Evolutionary conservation across 2,113 vertebrate species (phyloP).

Genomic region (Pterocles burchelli): DNA sequence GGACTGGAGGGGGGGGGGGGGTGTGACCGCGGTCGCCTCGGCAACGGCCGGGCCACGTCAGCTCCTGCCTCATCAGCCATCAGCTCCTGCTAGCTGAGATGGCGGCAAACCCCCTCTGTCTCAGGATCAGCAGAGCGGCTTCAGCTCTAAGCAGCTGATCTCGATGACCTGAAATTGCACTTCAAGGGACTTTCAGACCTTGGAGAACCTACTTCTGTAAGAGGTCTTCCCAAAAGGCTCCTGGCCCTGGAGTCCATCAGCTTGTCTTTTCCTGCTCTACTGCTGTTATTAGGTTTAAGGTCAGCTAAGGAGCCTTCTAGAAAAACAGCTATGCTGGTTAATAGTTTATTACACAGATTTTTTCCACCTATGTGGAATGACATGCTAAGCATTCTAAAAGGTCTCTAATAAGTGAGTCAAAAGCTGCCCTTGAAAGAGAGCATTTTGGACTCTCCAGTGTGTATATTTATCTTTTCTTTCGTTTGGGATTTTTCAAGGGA

Average conservation of each 20-base stretch:
- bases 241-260: rapidly evolving
- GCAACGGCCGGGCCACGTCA: too few relatives aligned
- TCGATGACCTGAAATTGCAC: neutral
- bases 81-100: too few relatives aligned
- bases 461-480: neutral
- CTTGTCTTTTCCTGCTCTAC: neutral
- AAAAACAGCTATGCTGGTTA: neutral
- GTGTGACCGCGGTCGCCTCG: too few relatives aligned
- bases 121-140: too few relatives aligned
- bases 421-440: neutral
- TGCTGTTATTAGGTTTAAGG: neutral
- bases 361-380: neutral
- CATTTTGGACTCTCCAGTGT: neutral
- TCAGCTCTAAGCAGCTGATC: too few relatives aligned
- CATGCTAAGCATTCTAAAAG: neutral
- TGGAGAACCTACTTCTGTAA: neutral
- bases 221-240: neutral
- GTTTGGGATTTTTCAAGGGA: neutral
- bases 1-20: too few relatives aligned
- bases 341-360: rapidly evolving
- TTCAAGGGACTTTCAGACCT: neutral
- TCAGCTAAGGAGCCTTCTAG: neutral
- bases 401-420: neutral
- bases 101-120: too few relatives aligned
- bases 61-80: too few relatives aligned